A percentile compares a stretch with the other conserved stretches of the same genome.
Conservation (phyloP, 2,113 vertebrate species). For the Sula dactylatra region DNA sequence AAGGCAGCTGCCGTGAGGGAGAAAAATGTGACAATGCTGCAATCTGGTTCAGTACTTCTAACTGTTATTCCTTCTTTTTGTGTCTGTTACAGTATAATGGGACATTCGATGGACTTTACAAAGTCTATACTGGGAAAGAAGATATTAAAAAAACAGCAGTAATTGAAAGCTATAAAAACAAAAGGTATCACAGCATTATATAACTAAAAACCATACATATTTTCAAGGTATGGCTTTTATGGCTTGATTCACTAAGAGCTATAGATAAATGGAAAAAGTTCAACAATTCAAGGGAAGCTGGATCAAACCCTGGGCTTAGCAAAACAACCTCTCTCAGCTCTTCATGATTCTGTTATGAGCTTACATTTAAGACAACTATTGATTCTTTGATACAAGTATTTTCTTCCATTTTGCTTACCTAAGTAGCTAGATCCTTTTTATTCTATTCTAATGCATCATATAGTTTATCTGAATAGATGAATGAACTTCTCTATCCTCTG, state of each 20-base stretch:
- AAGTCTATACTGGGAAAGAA: slow-evolving; percentile 81
- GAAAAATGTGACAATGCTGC: background rate
- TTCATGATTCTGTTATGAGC: background rate
- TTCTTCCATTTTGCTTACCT: background rate
- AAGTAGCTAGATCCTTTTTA: background rate
- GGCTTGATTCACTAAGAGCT: background rate
- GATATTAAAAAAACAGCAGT: slow-evolving; percentile 80
- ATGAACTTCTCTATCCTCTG: background rate
- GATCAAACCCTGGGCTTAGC: background rate
- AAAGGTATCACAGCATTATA: slow-evolving; percentile 67
- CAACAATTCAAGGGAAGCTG: background rate
- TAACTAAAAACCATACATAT: background rate
- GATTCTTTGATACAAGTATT: background rate
- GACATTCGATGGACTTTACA: slow-evolving; percentile 85
- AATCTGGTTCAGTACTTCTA: background rate
- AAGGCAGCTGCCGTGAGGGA: background rate
- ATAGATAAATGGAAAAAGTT: background rate
- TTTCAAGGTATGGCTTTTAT: background rate
- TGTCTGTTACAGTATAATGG: slow-evolving; percentile 84
- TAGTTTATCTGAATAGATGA: background rate
- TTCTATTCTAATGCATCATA: background rate
- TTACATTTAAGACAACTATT: background rate
- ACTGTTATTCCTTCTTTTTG: background rate
- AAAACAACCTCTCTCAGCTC: background rate
- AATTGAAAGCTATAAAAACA: slow-evolving; percentile 82